Conservation (phyloP, 1,140 invertebrate species). For the Drosophila carrolli region DNA sequence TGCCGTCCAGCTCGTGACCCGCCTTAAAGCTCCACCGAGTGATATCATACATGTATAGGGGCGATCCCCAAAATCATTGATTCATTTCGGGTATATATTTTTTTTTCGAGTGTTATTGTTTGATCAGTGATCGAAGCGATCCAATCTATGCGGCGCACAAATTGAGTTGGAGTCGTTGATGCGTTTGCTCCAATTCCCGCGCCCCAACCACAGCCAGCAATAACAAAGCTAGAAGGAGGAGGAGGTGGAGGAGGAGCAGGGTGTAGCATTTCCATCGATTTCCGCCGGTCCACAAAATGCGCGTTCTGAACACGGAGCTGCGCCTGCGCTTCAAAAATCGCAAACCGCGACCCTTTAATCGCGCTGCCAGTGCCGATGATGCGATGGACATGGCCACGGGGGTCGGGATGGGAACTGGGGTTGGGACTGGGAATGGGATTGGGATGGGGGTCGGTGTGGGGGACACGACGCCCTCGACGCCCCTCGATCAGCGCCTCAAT, state of each 20-base stretch:
- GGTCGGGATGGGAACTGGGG: not conserved
- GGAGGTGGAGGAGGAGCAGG: not conserved
- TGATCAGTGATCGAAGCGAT: conserved; percentile 34
- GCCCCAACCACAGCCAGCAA: conserved; percentile 17
- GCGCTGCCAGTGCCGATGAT: conserved; percentile 78
- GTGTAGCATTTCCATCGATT: conserved; percentile 16
- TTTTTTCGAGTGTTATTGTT: conserved; percentile 13
- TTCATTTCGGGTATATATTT: conserved; percentile 5
- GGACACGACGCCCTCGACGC: conserved; percentile 5
- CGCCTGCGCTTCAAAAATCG: conserved; percentile 81
- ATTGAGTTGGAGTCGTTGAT: conserved; percentile 62
- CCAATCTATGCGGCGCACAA: conserved; percentile 25
- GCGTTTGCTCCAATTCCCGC: conserved; percentile 65
- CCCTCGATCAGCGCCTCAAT: conserved; percentile 17
- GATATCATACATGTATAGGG: conserved; percentile 46
- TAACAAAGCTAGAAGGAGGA: not conserved
- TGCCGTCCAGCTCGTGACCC: conserved; percentile 1
- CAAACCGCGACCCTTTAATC: conserved; percentile 77
- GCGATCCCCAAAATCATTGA: conserved; percentile 10
- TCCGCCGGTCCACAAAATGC: conserved; percentile 43
- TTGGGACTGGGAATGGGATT: not conserved
- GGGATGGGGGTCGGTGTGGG: not conserved
- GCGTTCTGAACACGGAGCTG: conserved; percentile 73
- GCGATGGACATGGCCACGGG: conserved; percentile 30
- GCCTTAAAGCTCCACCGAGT: conserved; percentile 5